Conservation (phyloP, 1,140 invertebrate species). For the Saccostrea glomerata region DNA sequence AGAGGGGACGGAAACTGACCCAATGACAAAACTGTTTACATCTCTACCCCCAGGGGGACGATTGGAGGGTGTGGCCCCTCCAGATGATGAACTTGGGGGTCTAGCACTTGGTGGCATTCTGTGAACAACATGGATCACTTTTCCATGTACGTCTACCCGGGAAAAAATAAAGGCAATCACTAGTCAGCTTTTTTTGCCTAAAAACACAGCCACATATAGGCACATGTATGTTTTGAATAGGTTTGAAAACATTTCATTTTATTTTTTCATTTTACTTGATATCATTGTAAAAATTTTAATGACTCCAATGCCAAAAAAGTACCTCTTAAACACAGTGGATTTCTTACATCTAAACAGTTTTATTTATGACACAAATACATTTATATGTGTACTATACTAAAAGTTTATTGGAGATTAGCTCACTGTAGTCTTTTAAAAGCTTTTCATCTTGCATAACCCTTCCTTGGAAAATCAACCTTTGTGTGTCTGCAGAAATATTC, state of each 20-base stretch:
- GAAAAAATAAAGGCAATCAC: not conserved
- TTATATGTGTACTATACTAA: too few relatives aligned
- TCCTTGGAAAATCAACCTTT: conserved; percentile 95
- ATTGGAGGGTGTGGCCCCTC: conserved; percentile 69
- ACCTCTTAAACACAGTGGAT: too few relatives aligned
- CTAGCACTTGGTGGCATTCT: conserved; percentile 84
- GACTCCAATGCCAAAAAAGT: too few relatives aligned
- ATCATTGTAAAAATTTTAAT: too few relatives aligned
- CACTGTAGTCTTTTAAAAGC: conserved; percentile 91
- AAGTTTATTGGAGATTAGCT: not conserved
- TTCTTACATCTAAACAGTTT: too few relatives aligned
- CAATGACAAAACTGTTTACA: conserved; percentile 75
- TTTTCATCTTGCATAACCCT: conserved; percentile 94
- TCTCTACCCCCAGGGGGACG: conserved; percentile 79
- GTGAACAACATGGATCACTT: conserved; percentile 96
- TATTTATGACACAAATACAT: too few relatives aligned
- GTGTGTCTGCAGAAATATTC: conserved; percentile 88
- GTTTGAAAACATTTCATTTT: too few relatives aligned
- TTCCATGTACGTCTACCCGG: conserved; percentile 90
- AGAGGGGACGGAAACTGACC: conserved; percentile 77
- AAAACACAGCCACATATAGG: too few relatives aligned
- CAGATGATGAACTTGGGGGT: conserved; percentile 52
- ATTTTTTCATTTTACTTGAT: too few relatives aligned
- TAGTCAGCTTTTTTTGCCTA: too few relatives aligned
- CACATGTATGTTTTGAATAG: too few relatives aligned